These are phyloP conservation scores for Zophobas morio DNA, from an alignment of 1,140 invertebrate species.

Conservation along the genomic window DNA sequence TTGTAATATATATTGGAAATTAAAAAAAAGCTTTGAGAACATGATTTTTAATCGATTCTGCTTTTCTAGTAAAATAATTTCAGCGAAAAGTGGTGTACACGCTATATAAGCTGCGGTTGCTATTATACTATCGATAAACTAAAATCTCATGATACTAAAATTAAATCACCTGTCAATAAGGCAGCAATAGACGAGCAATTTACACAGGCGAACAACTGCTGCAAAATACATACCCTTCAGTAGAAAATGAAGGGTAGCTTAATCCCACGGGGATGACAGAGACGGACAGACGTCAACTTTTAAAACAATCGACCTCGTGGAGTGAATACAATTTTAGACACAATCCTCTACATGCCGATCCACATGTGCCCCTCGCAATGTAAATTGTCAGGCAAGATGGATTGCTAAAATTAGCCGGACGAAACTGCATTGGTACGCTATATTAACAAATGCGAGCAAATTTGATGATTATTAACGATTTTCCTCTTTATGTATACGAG, in stretches of 20 bases:
- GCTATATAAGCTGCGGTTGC: conserved; percentile 4
- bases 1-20: too few species aligned
- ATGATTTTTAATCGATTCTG: too few species aligned
- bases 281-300: conserved; percentile 38
- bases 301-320: conserved; percentile 37
- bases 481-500: background rate
- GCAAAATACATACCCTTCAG: conserved; percentile 19
- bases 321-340: conserved; percentile 41
- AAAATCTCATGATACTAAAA: conserved; percentile 34
- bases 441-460: conserved; percentile 31
- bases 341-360: conserved; percentile 22
- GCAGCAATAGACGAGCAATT: conserved; percentile 38
- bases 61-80: too few species aligned
- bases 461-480: conserved; percentile 26
- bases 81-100: too few species aligned
- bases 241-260: conserved; percentile 3
- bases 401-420: conserved; percentile 31
- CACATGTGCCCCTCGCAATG: conserved; percentile 41
- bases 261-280: background rate
- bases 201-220: conserved; percentile 40
- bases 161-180: conserved; percentile 42
- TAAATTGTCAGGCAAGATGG: conserved; percentile 46
- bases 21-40: too few species aligned
- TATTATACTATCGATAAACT: conserved; percentile 32
- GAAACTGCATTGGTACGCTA: conserved; percentile 11